Conservation (phyloP, 2,797 vertebrate genomes). For the Dromococcyx pavoninus region DNA sequence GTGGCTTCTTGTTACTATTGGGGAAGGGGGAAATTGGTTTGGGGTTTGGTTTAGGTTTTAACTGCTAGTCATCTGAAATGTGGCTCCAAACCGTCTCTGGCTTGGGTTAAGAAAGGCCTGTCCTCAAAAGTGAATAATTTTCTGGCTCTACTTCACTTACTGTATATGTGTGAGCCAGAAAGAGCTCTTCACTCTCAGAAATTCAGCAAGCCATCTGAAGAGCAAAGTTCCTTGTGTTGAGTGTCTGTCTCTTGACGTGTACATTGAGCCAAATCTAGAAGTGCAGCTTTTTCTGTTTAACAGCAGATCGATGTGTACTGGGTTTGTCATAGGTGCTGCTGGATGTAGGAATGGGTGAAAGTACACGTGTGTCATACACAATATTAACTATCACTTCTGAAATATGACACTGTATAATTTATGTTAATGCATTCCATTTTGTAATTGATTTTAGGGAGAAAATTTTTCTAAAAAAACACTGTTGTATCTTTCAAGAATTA, state of each 20-base stretch:
- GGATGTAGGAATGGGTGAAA: neutral
- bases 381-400: neutral
- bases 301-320: neutral
- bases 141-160: neutral
- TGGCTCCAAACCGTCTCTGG: neutral
- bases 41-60: neutral
- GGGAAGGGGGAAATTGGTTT: neutral
- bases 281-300: neutral
- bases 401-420: neutral
- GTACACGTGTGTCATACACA: neutral
- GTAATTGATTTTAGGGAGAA: neutral
- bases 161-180: neutral
- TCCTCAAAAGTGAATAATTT: neutral
- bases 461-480: neutral
- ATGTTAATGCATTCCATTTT: neutral
- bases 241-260: neutral
- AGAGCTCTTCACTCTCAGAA: neutral
- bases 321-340: neutral
- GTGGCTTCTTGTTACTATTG: neutral
- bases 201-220: neutral
- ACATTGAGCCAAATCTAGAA: neutral
- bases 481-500: neutral
- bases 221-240: neutral
- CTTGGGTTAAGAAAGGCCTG: neutral
- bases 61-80: neutral